Percentiles rank a stretch among this genome's conserved stretches.
Evolutionary conservation across 2,888 invertebrate species (phyloP).

Genomic region (Belgica antarctica): DNA sequence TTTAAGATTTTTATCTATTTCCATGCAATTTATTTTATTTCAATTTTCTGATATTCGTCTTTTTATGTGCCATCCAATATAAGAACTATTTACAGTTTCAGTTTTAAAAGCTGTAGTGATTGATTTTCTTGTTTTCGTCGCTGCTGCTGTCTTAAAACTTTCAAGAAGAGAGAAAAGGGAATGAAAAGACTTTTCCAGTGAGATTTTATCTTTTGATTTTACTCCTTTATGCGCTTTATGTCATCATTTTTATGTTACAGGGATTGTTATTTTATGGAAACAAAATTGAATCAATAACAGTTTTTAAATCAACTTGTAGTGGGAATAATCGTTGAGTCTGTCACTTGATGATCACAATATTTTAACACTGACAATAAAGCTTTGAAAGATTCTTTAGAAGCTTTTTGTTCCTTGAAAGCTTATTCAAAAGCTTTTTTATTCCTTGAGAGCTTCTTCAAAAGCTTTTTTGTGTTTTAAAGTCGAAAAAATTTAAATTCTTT

Average conservation of each 20-base stretch:
- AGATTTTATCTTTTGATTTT: slow-evolving; percentile 18
- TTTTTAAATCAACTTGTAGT: no score
- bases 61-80: slow-evolving; percentile 16
- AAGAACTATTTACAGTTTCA: slow-evolving; percentile 26
- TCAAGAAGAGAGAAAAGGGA: slow-evolving; percentile 8
- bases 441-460: no score
- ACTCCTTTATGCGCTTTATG: neutral
- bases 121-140: slow-evolving; percentile 1
- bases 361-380: no score
- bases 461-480: no score
- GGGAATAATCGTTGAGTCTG: no score
- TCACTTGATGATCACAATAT: no score
- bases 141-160: neutral
- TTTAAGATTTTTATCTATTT: neutral
- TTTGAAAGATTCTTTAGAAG: no score
- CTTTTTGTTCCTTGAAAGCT: no score
- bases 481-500: no score
- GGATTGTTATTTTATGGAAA: neutral
- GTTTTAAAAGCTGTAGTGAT: neutral
- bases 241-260: neutral
- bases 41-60: neutral
- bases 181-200: slow-evolving; percentile 4
- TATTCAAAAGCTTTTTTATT: no score
- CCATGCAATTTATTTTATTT: slow-evolving; percentile 13
- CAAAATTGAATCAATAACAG: neutral